Percentiles rank a stretch among this genome's conserved stretches.
These are phyloP conservation scores for Plectropomus leopardus DNA, from an alignment of 2,113 vertebrate species.

Conservation along the genomic window DNA sequence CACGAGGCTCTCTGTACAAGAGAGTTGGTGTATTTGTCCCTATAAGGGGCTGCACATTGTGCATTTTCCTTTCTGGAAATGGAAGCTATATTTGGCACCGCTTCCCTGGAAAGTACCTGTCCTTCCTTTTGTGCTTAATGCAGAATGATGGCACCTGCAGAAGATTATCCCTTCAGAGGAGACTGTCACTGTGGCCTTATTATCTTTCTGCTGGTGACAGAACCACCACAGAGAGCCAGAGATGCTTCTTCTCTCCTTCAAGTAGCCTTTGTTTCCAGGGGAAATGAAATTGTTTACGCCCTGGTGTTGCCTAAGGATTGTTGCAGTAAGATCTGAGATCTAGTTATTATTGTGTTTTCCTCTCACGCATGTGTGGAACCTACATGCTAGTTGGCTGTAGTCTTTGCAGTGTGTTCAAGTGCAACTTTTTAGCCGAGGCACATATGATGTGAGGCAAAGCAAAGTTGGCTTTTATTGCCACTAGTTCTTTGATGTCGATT, in stretches of 20 bases:
- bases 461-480: no score
- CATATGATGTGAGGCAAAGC: no score
- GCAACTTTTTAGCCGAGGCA: no score
- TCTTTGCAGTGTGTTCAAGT: no score
- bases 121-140: constrained; percentile 54
- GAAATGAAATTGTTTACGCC: constrained; percentile 21
- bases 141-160: constrained; percentile 64
- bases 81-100: constrained; percentile 51
- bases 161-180: constrained; percentile 47
- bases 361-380: no score
- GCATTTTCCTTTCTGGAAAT: constrained; percentile 53
- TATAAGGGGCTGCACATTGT: constrained; percentile 5
- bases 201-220: constrained; percentile 44
- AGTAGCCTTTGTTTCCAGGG: constrained; percentile 27
- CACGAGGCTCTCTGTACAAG: background rate
- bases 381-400: no score
- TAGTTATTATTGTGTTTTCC: no score
- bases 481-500: no score
- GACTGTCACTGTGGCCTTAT: constrained; percentile 39
- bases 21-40: constrained; percentile 1
- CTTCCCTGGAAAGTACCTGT: constrained; percentile 61
- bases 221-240: constrained; percentile 18
- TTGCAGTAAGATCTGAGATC: background rate
- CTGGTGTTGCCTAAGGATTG: constrained; percentile 21
- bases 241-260: constrained; percentile 15